Conservation (phyloP, 2,888 invertebrate genomes). For the Agriotes lineatus region DNA sequence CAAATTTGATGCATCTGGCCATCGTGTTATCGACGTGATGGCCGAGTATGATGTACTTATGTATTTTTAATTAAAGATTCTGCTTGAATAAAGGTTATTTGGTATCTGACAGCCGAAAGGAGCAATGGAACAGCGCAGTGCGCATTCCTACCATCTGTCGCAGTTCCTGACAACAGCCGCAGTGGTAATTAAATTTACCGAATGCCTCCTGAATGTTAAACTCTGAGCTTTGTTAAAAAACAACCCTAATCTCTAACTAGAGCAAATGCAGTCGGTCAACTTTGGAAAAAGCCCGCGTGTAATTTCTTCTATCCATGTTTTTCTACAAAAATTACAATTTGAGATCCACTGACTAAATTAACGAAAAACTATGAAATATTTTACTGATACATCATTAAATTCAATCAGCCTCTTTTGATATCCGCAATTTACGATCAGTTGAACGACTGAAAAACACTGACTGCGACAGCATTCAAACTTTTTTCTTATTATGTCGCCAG, state of each 20-base stretch:
- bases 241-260: constrained; percentile 8
- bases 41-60: constrained; percentile 10
- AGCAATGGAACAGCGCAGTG: constrained; percentile 24
- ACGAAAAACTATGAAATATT: too few species aligned
- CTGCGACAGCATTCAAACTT: too few species aligned
- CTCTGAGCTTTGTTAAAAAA: constrained; percentile 26
- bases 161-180: constrained; percentile 51
- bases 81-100: constrained; percentile 18
- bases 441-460: too few species aligned
- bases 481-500: too few species aligned
- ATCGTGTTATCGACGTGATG: constrained; percentile 28
- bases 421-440: too few species aligned
- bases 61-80: constrained; percentile 21
- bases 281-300: neutral
- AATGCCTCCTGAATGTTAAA: constrained; percentile 49
- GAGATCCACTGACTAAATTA: too few species aligned
- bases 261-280: neutral
- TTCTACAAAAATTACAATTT: neutral
- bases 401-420: too few species aligned
- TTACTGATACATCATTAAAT: too few species aligned
- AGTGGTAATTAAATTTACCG: constrained; percentile 52
- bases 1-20: neutral
- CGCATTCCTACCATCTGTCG: constrained; percentile 48
- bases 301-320: neutral
- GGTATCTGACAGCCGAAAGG: constrained; percentile 16